These are phyloP conservation scores for Montipora foliosa DNA, from an alignment of 64 coral and sea anemone species.

Conservation along the genomic window DNA sequence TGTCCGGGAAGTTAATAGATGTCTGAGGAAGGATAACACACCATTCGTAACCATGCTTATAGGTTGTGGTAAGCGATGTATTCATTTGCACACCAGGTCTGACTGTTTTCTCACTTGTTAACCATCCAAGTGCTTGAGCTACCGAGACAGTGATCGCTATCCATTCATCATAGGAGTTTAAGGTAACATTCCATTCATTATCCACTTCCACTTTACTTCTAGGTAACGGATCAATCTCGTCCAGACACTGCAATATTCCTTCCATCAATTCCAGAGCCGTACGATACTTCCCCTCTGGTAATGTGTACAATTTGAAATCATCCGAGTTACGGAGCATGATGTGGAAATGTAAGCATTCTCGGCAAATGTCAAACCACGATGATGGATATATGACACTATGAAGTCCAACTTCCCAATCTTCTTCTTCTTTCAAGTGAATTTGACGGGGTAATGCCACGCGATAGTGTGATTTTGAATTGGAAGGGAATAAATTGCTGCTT, in stretches of 20 bases:
- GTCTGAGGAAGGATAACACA: not conserved
- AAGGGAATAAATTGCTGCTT: too few species aligned
- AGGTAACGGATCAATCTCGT: not conserved
- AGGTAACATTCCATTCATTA: not conserved
- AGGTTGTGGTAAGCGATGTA: too few species aligned
- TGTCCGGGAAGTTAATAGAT: not conserved
- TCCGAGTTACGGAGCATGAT: too few species aligned
- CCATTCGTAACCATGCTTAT: not conserved
- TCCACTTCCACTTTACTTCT: not conserved
- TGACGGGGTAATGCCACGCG: too few species aligned
- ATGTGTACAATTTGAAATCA: too few species aligned
- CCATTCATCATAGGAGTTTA: not conserved
- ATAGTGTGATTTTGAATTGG: too few species aligned
- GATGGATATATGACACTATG: too few species aligned
- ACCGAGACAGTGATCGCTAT: not conserved
- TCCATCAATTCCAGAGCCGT: conserved; percentile 8
- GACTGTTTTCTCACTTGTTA: not conserved
- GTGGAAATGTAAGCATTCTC: too few species aligned
- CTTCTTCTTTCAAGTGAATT: too few species aligned
- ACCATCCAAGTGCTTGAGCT: conserved; percentile 6
- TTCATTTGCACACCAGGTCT: not conserved
- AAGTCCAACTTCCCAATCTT: too few species aligned
- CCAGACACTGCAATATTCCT: not conserved
- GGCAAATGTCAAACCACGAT: too few species aligned
- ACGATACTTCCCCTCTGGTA: not conserved